A percentile compares a stretch with the other conserved stretches of the same genome.
phyloP scores from a whole-genome alignment of 2,797 vertebrate genomes.

The Hypotaenidia okinawae region DNA sequence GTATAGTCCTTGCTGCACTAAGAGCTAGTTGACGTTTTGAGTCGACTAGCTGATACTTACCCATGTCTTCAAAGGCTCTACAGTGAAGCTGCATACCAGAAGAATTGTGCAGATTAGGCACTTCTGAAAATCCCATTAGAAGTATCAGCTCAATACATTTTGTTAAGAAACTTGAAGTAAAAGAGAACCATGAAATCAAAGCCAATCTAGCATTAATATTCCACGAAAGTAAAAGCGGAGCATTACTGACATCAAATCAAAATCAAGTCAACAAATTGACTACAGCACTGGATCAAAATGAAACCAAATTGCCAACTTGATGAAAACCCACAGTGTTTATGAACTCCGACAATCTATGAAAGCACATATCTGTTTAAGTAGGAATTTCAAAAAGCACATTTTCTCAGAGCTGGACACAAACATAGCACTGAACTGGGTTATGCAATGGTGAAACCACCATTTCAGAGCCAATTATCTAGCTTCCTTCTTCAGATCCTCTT shows the following conservation, averaged over 20 bases:
- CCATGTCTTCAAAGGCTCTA: not conserved
- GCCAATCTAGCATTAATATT: constrained; percentile 50
- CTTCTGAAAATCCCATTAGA: constrained; percentile 38
- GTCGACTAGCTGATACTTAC: not conserved
- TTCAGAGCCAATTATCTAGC: constrained; percentile 5
- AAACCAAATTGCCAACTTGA: constrained; percentile 21
- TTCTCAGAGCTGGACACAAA: not conserved
- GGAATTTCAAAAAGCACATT: constrained; percentile 26
- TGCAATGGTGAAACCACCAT: not conserved
- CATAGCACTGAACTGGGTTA: not conserved
- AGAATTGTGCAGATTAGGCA: constrained; percentile 18
- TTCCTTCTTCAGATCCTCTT: not conserved
- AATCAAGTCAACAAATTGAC: constrained; percentile 55
- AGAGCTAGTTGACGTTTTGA: not conserved
- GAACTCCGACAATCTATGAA: not conserved
- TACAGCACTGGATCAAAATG: not conserved
- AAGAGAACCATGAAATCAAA: constrained; percentile 50
- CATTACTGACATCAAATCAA: constrained; percentile 45
- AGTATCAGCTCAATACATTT: constrained; percentile 27
- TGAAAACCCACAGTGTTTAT: constrained; percentile 21
- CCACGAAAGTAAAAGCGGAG: not conserved
- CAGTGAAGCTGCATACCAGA: not conserved
- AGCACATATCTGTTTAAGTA: not conserved
- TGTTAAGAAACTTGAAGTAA: constrained; percentile 38
- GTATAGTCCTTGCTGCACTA: not conserved